Evolutionary conservation across 2,888 invertebrate species (phyloP), one percentile per base, ranked within the genome.

Genomic region (Scaptomyza polygonia): DNA sequence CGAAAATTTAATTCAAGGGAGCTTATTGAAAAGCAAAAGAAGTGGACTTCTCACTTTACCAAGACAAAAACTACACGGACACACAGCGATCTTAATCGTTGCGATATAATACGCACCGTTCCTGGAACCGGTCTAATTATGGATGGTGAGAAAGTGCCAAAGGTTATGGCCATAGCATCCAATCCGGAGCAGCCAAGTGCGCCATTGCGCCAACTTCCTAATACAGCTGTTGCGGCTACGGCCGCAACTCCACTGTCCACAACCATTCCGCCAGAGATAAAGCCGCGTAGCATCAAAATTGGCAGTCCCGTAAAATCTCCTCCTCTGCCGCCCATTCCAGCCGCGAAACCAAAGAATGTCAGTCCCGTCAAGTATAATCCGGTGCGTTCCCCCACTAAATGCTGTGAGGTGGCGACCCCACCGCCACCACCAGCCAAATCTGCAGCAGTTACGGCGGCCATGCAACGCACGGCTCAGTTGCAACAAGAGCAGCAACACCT

Each of bases 21-120:
- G 91, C 93, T 97, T 57, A 97, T 97, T 78, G 97, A 97, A 91
- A 96, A 97, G 88, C 97, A 97, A 90, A 95, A 95, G 89, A 97
- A 97, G 92, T 97, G 97, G 97, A 97, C 97, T 30, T 96, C 96
- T 67, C 97, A 97, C 92, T 97, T 97, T 91, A 95, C 96, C 65
- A 96, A 96, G 92, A 94, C 95, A 52, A 94, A 95, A 77, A 93
- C 95, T 6, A 80, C 92, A 73, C 92, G 94, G 61, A 93, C 93
- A 67, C 93, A 94, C 80, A 94, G 94, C 86, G 95, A 95, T 91
- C 94, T 94, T 9, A 94, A 94, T 89, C 93, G 92, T 27, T 92
- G 92, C 77, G 92, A 92, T 68, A 92, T 92, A 25, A 92, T 92
- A 72, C 89, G 92, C 51, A 91, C 91, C 1, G 92, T 93, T 67